Evolutionary conservation across 1,140 invertebrate species (phyloP), one percentile per base, ranked within the genome.

Genomic region (Varroa destructor): DNA sequence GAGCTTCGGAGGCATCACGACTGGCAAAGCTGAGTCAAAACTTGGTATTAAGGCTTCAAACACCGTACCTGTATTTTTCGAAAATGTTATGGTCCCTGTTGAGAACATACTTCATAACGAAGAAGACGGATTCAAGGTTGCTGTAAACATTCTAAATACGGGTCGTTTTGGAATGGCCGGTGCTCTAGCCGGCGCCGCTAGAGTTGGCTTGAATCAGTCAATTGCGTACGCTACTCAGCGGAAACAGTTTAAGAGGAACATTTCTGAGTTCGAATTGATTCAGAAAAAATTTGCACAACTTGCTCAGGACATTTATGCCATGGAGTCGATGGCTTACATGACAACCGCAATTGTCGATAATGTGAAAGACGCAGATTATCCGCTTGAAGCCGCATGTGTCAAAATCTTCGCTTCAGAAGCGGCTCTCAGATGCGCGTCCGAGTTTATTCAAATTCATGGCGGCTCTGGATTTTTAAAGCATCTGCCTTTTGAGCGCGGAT

Each of bases 91-190:
- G 81, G 85, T 99, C 73, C 96, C 97, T 12, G 84, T 86, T 4
- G 92, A 94, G 82, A 98, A 99, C 84, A 84, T 99, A 71, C 82
- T 99, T 5, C 94, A 93, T 73, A 87, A 87, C 75, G 87, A 93
- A 75, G 96, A 96, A 25, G 87, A 93, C 81, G 96, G 96, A n/a
- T 99, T 99, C 80, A 99, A 99, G 84, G 88, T 99, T 73, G 97
- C 97, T 4, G 98, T 99, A 92, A 94, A 94, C 78, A 98, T 99
- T 79, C 83, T 99, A 12, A 99, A 99, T 80, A 98, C 96, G 81
- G 97, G 97, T 42, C 84, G 96, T 72, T 99, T 99, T 83, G 95
- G 96, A 73, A 99, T 99, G 94, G 90, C 88, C 61, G 93, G 93
- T 36, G 89, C 88, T 56, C 81, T 97, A 43, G 85, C 91, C 6